Evolutionary conservation across 2,888 invertebrate species (phyloP), one percentile per base, ranked within the genome.

Genomic region (Rhabditophanes sp.): DNA sequence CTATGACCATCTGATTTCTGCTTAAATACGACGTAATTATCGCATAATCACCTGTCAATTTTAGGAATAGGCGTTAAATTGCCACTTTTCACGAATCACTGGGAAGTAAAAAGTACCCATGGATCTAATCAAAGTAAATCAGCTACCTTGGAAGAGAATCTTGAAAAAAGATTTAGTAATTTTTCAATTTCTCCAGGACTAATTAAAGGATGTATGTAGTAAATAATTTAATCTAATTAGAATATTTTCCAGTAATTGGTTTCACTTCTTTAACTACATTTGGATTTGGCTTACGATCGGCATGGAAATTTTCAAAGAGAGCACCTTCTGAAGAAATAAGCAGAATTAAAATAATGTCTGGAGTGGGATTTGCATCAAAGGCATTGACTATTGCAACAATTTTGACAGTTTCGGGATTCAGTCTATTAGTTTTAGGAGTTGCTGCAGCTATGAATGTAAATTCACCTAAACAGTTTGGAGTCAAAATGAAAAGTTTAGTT

Each of bases 351-450:
- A 27, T 55, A 18, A 19, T 53, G 30, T 49, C 53, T 12, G 60
- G 60, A 12, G 56, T 55, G 20, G 58, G 54, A 17, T 55, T 61
- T 33, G 60, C 60, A 4, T 39, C 49, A 16, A 47, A 46, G 26
- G 57, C 60, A 1, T 41, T 60, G 17, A 50, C 45, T 18, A 47
- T 61, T 20, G 57, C 60, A 6, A 58, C 60, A 4, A 35, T 59
- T 5, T 39, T 61, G 31, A 55, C 60, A 8, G 49, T 48, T 4
- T 56, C 54, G 30, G 56, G 58, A 3, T 60, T 57, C 44, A 41
- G 48, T 7, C 39, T 56, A 19, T n/a, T 56, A 20, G 30, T 58
- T 16, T 46, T 60, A 12, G 55, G 54, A 21, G 48, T 59, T n/a
- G 52, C 56, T 5, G 46, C 47, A 8, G 8, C 9, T 9, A 24